Evolutionary conservation across 1,140 invertebrate species (phyloP).

Genomic region (Sarcophaga bullata): DNA sequence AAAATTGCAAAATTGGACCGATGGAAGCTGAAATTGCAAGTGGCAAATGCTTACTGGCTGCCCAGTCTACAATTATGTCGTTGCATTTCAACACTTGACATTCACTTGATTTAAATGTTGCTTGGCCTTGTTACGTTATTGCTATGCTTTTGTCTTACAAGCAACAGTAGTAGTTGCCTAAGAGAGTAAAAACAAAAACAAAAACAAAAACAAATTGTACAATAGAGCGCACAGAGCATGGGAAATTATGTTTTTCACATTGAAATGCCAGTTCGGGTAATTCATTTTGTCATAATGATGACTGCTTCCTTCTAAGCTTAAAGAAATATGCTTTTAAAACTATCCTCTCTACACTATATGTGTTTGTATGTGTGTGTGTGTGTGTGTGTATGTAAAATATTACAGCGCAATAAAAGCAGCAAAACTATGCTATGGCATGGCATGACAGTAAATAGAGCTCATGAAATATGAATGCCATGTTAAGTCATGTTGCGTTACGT

Average conservation of each 20-base stretch:
- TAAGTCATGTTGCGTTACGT: slow-evolving; percentile 19
- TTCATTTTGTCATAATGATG: slow-evolving; percentile 21
- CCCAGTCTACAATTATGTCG: neutral
- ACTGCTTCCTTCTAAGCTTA: neutral
- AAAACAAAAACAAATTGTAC: neutral
- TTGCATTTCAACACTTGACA: slow-evolving; percentile 23
- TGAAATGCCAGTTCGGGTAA: neutral
- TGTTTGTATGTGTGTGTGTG: neutral
- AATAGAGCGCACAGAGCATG: neutral
- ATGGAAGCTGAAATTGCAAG: neutral
- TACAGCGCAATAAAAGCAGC: too few relatives aligned
- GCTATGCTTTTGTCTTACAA: neutral
- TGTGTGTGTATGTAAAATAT: too few relatives aligned
- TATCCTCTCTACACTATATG: neutral
- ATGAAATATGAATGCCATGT: slow-evolving; percentile 15
- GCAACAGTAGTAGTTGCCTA: neutral
- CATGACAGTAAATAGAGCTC: neutral
- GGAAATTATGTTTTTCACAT: neutral
- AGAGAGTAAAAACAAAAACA: neutral
- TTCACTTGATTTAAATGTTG: slow-evolving; percentile 8
- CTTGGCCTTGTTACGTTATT: neutral
- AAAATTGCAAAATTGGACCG: neutral
- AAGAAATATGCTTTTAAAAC: neutral
- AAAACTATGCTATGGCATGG: too few relatives aligned
- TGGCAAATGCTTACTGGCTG: too few relatives aligned